These are phyloP conservation scores for Antechinus stuartii DNA, from an alignment of 2,113 vertebrate genomes.

Conservation along the genomic window DNA sequence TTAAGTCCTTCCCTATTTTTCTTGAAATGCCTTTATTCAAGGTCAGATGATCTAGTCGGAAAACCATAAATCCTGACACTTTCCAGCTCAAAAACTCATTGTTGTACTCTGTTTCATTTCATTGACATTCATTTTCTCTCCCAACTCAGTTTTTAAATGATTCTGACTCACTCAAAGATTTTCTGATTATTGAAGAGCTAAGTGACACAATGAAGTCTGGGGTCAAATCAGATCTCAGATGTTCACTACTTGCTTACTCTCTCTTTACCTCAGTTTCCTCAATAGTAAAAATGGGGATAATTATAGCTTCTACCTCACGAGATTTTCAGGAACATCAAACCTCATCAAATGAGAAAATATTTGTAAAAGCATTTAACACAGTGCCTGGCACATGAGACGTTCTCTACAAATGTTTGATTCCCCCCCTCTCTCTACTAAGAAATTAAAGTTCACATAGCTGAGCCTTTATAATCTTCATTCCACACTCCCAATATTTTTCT, in stretches of 20 bases:
- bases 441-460: neutral
- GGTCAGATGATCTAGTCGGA: neutral
- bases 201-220: neutral
- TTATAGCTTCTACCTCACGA: neutral
- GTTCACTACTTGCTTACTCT: neutral
- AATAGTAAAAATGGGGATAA: neutral
- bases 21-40: neutral
- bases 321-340: neutral
- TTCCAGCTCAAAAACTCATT: neutral
- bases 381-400: neutral
- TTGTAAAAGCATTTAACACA: neutral
- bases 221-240: neutral
- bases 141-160: neutral
- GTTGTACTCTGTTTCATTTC: neutral
- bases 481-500: neutral
- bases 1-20: neutral
- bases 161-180: neutral
- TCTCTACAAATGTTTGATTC: neutral
- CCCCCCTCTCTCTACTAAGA: neutral
- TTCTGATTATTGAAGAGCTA: neutral
- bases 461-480: neutral
- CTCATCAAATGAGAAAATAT: neutral
- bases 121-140: neutral
- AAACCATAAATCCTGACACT: neutral
- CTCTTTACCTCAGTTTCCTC: neutral